phyloP scores from a whole-genome alignment of 2,113 vertebrate species.

The Ammodytes dubius region DNA sequence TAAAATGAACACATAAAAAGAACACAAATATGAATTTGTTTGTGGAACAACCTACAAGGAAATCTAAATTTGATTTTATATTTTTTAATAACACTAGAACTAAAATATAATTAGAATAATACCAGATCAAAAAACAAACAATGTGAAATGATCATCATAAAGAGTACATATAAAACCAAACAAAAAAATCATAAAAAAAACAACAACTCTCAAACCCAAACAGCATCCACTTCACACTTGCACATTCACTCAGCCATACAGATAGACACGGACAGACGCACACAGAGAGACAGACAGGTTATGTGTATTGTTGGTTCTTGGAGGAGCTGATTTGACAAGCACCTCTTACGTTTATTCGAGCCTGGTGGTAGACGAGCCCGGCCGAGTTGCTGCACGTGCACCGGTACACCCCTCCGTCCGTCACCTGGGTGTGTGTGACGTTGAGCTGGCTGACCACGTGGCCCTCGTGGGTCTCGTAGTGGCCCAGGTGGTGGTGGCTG shows the following conservation, averaged over 20 bases:
- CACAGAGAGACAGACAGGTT: constrained; percentile 74
- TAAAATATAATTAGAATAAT: background rate
- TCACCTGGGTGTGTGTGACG: constrained; percentile 95
- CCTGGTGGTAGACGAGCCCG: constrained; percentile 98
- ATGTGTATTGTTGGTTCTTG: constrained; percentile 88
- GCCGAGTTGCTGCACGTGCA: constrained; percentile 99
- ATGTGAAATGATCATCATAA: constrained; percentile 1
- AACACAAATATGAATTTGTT: constrained; percentile 12
- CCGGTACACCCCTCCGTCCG: constrained; percentile 96
- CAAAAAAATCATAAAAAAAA: background rate
- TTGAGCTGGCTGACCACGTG: constrained; percentile 98
- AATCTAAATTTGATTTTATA: constrained; percentile 19
- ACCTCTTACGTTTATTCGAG: constrained; percentile 99
- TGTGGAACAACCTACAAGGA: background rate
- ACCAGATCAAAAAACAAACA: background rate
- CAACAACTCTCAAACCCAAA: constrained; percentile 5
- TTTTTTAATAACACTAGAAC: background rate
- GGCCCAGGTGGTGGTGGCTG: constrained; percentile 93
- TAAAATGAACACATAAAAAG: background rate
- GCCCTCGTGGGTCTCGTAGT: constrained; percentile 93
- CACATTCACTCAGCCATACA: constrained; percentile 26
- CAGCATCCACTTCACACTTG: constrained; percentile 8
- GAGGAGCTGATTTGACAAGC: constrained; percentile 99
- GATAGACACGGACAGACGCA: constrained; percentile 46
- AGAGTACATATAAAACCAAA: constrained; percentile 14